These are phyloP conservation scores for Telmatherina bonti DNA, from an alignment of 2,797 vertebrate species.

Conservation along the genomic window DNA sequence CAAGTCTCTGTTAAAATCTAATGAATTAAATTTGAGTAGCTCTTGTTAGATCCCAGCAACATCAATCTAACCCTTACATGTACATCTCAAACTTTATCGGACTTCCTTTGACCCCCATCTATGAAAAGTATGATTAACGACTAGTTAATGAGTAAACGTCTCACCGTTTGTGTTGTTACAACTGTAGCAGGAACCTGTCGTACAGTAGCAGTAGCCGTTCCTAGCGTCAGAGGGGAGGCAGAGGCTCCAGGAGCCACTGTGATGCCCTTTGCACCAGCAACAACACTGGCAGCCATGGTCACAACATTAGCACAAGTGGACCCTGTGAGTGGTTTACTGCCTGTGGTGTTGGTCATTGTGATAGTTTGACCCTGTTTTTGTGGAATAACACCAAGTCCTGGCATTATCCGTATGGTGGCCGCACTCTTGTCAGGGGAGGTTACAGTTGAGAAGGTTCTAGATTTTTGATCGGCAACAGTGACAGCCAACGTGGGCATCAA, in stretches of 20 bases:
- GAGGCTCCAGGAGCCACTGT: conserved; percentile 85
- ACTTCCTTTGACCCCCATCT: not conserved
- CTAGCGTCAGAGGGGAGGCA: conserved; percentile 85
- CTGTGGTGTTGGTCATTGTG: conserved; percentile 85
- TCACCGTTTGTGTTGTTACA: conserved; percentile 92
- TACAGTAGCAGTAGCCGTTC: conserved; percentile 87
- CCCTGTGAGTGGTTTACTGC: conserved; percentile 74
- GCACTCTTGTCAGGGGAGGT: conserved; percentile 88
- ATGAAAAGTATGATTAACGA: not conserved
- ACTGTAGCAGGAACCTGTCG: conserved; percentile 93
- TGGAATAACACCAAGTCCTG: conserved; percentile 93
- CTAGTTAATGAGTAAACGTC: conserved; percentile 32
- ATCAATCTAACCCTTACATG: not conserved
- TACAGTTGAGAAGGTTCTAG: conserved; percentile 84
- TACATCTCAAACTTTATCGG: not conserved
- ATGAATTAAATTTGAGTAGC: not conserved
- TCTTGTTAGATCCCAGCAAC: not conserved
- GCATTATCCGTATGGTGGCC: conserved; percentile 94
- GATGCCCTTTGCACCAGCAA: conserved; percentile 87
- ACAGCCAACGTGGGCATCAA: conserved; percentile 95
- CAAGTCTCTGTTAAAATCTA: not conserved
- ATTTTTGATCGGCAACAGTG: conserved; percentile 91
- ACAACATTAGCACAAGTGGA: conserved; percentile 84
- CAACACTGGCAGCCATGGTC: conserved; percentile 87
- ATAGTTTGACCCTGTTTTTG: conserved; percentile 93